Evolutionary conservation across 2,797 vertebrate genomes (phyloP).

Genomic region (Apodemus agrarius): DNA sequence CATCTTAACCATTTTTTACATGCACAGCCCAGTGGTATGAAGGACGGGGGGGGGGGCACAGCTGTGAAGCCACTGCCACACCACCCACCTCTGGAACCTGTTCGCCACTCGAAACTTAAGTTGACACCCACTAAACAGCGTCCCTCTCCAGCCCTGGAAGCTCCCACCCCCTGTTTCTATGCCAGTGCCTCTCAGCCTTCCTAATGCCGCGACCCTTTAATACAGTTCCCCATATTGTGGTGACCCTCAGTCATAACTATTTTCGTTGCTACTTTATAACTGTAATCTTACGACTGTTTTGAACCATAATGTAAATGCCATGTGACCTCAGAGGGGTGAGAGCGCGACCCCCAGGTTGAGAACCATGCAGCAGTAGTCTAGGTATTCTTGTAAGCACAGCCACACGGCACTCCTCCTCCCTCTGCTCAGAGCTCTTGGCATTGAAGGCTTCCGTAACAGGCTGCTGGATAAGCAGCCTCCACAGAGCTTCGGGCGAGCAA

Average conservation of each 20-base stretch:
- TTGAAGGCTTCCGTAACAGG: not conserved
- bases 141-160: not conserved
- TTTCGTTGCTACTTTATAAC: not conserved
- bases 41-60: not conserved
- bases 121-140: not conserved
- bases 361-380: not conserved
- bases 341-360: not conserved
- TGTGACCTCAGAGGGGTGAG: not conserved
- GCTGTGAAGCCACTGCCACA: not conserved
- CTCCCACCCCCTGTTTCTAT: not conserved
- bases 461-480: not conserved
- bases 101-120: not conserved
- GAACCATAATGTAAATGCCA: not conserved
- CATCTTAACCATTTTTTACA: not conserved
- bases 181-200: not conserved
- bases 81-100: not conserved
- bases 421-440: not conserved
- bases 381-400: not conserved
- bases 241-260: not conserved
- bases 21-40: rapidly evolving
- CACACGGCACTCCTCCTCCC: not conserved
- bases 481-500: not conserved
- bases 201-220: not conserved
- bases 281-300: not conserved
- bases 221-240: not conserved